phyloP scores from a whole-genome alignment of 2,113 vertebrate species.

The Hippocampus comes region DNA sequence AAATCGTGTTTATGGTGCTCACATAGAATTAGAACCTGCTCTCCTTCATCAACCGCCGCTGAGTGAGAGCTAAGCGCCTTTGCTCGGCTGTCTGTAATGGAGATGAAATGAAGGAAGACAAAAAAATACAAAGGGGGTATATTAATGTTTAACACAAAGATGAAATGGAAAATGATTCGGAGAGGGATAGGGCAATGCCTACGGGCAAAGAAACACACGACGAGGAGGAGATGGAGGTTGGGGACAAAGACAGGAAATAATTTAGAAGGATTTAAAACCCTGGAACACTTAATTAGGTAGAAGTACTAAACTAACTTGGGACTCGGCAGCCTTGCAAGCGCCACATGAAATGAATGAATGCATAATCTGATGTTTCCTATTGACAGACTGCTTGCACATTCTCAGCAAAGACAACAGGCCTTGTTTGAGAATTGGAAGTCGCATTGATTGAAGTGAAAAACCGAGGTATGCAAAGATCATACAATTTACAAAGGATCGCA shows the following conservation, averaged over 20 bases:
- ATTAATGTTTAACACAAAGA: slow-evolving; percentile 51
- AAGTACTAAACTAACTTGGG: slow-evolving; percentile 12
- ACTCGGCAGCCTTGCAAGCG: background rate
- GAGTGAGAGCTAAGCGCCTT: slow-evolving; percentile 23
- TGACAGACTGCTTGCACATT: slow-evolving; percentile 20
- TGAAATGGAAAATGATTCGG: slow-evolving; percentile 40
- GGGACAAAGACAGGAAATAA: slow-evolving; percentile 6
- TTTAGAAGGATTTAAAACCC: slow-evolving; percentile 10
- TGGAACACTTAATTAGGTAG: slow-evolving; percentile 14
- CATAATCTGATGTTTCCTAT: slow-evolving; percentile 17
- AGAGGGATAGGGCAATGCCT: slow-evolving; percentile 20
- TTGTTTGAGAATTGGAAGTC: slow-evolving; percentile 26
- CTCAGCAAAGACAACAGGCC: slow-evolving; percentile 11
- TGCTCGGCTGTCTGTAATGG: slow-evolving; percentile 7
- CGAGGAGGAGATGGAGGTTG: slow-evolving; percentile 9
- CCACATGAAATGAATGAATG: background rate
- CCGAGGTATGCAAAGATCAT: slow-evolving; percentile 1
- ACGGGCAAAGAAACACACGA: slow-evolving; percentile 23
- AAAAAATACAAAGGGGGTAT: slow-evolving; percentile 3
- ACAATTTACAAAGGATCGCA: background rate
- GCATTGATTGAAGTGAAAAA: slow-evolving; percentile 5
- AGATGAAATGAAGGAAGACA: slow-evolving; percentile 18
- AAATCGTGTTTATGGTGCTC: slow-evolving; percentile 4
- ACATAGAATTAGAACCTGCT: slow-evolving; percentile 21
- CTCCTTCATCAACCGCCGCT: slow-evolving; percentile 22